A percentile compares a stretch with the other conserved stretches of the same genome.
Conservation (phyloP, 2,113 vertebrate species). For the Sciurus niger region DNA sequence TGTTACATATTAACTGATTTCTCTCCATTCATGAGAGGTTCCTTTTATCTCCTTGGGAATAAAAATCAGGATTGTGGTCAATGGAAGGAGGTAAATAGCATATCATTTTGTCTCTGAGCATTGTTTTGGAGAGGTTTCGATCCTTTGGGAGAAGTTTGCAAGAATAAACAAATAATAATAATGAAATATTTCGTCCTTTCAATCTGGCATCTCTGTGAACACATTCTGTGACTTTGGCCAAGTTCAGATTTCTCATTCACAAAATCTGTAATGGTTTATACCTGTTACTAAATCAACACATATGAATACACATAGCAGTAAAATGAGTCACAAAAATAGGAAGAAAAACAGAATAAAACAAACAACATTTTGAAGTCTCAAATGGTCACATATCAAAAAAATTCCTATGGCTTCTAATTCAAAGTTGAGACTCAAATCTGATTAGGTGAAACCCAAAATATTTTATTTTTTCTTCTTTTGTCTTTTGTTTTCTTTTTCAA, state of each 20-base stretch:
- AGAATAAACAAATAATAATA: not conserved
- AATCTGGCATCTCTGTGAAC: not conserved
- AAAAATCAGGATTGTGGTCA: not conserved
- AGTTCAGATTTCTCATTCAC: not conserved
- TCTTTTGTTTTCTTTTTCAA: conserved; percentile 28
- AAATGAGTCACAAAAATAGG: not conserved
- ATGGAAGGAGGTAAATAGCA: not conserved
- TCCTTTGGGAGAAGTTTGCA: not conserved
- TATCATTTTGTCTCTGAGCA: not conserved
- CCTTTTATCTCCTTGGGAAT: not conserved
- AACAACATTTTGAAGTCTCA: not conserved
- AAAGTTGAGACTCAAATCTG: not conserved
- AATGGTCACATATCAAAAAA: conserved; percentile 17
- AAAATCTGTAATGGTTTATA: not conserved
- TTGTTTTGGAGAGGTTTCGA: not conserved
- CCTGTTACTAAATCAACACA: not conserved
- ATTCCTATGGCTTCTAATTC: not conserved
- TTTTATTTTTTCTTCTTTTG: not conserved
- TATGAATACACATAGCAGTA: not conserved
- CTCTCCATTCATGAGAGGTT: not conserved
- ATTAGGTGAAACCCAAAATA: conserved; percentile 13
- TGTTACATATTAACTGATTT: not conserved
- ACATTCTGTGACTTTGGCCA: not conserved
- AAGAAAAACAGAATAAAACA: not conserved
- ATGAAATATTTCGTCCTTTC: not conserved